phyloP scores from a whole-genome alignment of 2,113 vertebrate genomes.

The Stigmatopora nigra region DNA sequence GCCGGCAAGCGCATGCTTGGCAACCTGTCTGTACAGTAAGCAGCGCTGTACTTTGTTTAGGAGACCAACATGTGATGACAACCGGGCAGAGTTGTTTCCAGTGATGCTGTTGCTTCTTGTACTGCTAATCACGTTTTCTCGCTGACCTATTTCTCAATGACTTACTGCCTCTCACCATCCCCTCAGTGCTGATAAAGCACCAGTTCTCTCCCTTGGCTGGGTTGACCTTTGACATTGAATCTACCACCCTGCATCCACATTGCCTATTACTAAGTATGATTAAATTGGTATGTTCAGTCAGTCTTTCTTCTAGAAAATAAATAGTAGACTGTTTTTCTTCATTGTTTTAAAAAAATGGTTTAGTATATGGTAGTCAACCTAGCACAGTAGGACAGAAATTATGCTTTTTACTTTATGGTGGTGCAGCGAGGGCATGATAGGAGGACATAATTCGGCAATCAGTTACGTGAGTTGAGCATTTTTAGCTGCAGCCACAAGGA shows the following conservation, averaged over 20 bases:
- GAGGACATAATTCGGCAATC: background rate
- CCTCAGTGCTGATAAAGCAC: slow-evolving; percentile 56
- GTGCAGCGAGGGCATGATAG: background rate
- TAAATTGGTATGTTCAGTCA: background rate
- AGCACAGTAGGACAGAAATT: background rate
- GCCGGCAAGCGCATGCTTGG: slow-evolving; percentile 44
- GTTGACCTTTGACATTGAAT: slow-evolving; percentile 44
- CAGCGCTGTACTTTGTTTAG: slow-evolving; percentile 9
- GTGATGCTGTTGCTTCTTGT: slow-evolving; percentile 38
- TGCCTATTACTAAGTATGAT: background rate
- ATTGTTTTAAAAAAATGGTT: background rate
- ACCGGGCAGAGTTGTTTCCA: slow-evolving; percentile 2
- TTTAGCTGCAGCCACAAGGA: background rate
- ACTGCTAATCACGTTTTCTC: slow-evolving; percentile 46
- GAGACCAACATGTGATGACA: slow-evolving; percentile 5
- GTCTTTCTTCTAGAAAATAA: background rate
- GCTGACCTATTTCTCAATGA: slow-evolving; percentile 51
- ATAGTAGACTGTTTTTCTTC: background rate
- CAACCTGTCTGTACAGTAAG: slow-evolving; percentile 36
- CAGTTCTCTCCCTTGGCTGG: slow-evolving; percentile 23
- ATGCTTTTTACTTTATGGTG: background rate
- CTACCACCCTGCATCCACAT: slow-evolving; percentile 2
- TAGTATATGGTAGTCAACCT: background rate
- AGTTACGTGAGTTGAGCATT: background rate
- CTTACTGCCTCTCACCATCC: slow-evolving; percentile 23